phyloP scores from a whole-genome alignment of 2,888 invertebrate species.

The Brenthis hecate region DNA sequence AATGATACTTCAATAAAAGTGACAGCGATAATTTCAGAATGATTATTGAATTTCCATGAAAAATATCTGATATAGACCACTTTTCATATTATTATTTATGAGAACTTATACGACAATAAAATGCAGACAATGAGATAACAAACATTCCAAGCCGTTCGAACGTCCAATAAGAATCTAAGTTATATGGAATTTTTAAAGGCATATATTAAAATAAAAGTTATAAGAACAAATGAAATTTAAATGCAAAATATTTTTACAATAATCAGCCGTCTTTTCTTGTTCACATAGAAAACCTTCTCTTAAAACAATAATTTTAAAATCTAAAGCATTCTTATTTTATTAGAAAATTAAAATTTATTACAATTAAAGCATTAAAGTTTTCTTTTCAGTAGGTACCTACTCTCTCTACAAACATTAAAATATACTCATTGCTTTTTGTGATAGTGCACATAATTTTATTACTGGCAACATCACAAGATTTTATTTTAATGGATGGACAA shows the following conservation, averaged over 20 bases:
- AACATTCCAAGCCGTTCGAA: not conserved
- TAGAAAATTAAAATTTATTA: no score
- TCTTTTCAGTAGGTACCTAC: no score
- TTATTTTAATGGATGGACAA: slow-evolving; percentile 2
- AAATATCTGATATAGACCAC: not conserved
- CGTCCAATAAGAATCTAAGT: slow-evolving; percentile 9
- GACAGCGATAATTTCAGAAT: no score
- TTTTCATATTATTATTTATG: slow-evolving; percentile 1
- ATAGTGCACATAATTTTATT: slow-evolving; percentile 13
- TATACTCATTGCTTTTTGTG: no score
- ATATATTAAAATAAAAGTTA: slow-evolving; percentile 38
- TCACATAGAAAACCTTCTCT: slow-evolving; percentile 39
- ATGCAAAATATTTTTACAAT: slow-evolving; percentile 52
- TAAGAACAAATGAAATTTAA: slow-evolving; percentile 44
- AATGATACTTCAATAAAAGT: no score
- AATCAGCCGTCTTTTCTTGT: not conserved
- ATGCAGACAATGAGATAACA: slow-evolving; percentile 16
- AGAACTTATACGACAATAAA: slow-evolving; percentile 12
- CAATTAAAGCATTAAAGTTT: no score
- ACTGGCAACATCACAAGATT: slow-evolving; percentile 12
- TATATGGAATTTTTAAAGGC: slow-evolving; percentile 21
- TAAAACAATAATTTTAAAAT: no score
- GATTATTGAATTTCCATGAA: no score
- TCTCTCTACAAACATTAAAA: no score
- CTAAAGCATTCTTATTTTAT: no score